Evolutionary conservation across 2,888 invertebrate genomes (phyloP).

Genomic region (Dorcus parallelipipedus): DNA sequence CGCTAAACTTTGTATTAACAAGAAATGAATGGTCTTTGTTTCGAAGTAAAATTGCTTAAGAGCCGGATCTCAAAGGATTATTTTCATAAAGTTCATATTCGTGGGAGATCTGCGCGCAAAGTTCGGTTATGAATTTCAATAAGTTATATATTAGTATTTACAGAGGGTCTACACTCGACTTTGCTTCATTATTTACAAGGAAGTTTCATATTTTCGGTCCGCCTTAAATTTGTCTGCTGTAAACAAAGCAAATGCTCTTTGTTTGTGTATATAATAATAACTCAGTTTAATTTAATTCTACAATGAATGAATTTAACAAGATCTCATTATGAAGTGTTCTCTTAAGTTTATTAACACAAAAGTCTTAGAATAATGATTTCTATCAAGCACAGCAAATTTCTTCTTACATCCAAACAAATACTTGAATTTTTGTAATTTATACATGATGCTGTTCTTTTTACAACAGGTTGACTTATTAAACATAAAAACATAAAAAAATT

Average conservation of each 20-base stretch:
- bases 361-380: too few relatives aligned
- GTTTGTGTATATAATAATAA: slow-evolving; percentile 18
- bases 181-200: slow-evolving; percentile 39
- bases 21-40: slow-evolving; percentile 43
- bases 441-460: too few relatives aligned
- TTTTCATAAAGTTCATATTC: slow-evolving; percentile 38
- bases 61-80: slow-evolving; percentile 37
- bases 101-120: slow-evolving; percentile 30
- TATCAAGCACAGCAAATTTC: too few relatives aligned
- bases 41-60: slow-evolving; percentile 38
- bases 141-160: slow-evolving; percentile 46
- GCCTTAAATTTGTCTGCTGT: slow-evolving; percentile 38
- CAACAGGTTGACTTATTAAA: too few relatives aligned
- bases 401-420: too few relatives aligned
- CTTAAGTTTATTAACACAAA: too few relatives aligned
- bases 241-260: slow-evolving; percentile 36
- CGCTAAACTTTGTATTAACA: slow-evolving; percentile 36
- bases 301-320: slow-evolving; percentile 5
- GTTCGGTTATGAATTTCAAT: slow-evolving; percentile 45
- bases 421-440: too few relatives aligned
- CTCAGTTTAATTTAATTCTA: slow-evolving; percentile 14
- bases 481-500: too few relatives aligned
- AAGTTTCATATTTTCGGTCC: slow-evolving; percentile 39
- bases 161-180: slow-evolving; percentile 35
- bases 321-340: too few relatives aligned